Percentiles rank a stretch among this genome's conserved stretches.
Conservation (phyloP, 37 sponge, comb jelly and placozoan species). For the Cliona cf. orientalis region DNA sequence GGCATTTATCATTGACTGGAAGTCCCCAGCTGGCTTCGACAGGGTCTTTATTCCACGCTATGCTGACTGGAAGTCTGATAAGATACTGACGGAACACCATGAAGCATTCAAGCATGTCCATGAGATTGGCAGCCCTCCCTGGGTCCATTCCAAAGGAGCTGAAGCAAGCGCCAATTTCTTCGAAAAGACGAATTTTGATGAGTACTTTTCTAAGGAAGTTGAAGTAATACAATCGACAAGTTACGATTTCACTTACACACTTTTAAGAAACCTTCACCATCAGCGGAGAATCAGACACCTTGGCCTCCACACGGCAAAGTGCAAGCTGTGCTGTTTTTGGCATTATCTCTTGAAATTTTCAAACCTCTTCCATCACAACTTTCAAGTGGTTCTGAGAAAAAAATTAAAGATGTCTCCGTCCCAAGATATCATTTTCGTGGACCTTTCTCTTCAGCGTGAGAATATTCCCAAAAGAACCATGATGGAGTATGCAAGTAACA, state of each 20-base stretch:
- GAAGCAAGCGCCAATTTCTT: neutral
- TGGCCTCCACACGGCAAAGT: slow-evolving; percentile 27
- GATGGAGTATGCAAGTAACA: neutral
- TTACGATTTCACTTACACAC: slow-evolving; percentile 40
- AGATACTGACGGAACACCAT: neutral
- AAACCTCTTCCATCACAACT: neutral
- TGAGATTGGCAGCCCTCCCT: slow-evolving; percentile 11
- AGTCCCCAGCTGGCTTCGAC: slow-evolving; percentile 30
- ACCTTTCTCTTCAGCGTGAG: slow-evolving; percentile 1
- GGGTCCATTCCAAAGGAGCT: slow-evolving; percentile 2
- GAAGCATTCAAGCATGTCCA: neutral
- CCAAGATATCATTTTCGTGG: slow-evolving; percentile 10
- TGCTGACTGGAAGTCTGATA: slow-evolving; percentile 9
- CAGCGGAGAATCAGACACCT: neutral
- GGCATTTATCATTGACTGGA: slow-evolving; percentile 41
- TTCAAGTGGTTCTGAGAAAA: neutral
- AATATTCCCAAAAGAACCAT: slow-evolving; percentile 1
- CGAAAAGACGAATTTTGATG: slow-evolving; percentile 17
- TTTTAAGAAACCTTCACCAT: slow-evolving; percentile 21
- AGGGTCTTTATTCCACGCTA: slow-evolving; percentile 2
- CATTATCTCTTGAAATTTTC: slow-evolving; percentile 18
- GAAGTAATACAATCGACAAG: slow-evolving; percentile 23
- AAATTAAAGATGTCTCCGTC: neutral
- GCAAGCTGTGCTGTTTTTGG: slow-evolving; percentile 31
- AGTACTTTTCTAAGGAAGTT: slow-evolving; percentile 16